phyloP scores from a whole-genome alignment of 2,797 vertebrate species.

The Sebastes kiyomatsui region DNA sequence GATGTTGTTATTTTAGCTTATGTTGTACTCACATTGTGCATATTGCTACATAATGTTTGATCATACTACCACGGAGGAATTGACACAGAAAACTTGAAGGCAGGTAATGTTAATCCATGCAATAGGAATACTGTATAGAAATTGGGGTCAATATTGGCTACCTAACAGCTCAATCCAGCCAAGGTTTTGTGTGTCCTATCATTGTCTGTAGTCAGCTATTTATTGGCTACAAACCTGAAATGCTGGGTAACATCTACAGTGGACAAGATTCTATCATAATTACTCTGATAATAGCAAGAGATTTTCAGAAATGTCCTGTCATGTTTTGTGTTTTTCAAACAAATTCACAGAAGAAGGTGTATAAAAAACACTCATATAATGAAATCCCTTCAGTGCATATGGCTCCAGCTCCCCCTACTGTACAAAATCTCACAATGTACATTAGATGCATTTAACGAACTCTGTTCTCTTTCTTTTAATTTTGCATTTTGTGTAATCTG shows the following conservation, averaged over 20 bases:
- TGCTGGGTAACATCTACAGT: background rate
- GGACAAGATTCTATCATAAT: background rate
- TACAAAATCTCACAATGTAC: background rate
- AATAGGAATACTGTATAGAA: background rate
- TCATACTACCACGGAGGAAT: background rate
- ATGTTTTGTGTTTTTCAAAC: background rate
- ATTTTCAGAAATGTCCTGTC: background rate
- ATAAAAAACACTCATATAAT: background rate
- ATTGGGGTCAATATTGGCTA: background rate
- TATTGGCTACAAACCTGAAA: background rate
- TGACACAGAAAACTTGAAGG: background rate
- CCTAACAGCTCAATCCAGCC: no score
- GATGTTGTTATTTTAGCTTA: background rate
- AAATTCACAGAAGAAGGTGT: background rate
- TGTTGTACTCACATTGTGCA: background rate
- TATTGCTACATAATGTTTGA: background rate
- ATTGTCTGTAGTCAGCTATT: background rate
- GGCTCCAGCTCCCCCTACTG: constrained; percentile 40
- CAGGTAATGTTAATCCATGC: no score
- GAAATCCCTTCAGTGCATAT: background rate
- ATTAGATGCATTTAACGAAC: background rate
- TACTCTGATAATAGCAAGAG: background rate
- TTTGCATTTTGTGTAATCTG: background rate
- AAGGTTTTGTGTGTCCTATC: background rate
- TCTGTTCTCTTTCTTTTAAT: background rate